A percentile compares a stretch with the other conserved stretches of the same genome.
These are phyloP conservation scores for Heliornis fulica DNA, from an alignment of 2,113 vertebrate species.

Conservation along the genomic window DNA sequence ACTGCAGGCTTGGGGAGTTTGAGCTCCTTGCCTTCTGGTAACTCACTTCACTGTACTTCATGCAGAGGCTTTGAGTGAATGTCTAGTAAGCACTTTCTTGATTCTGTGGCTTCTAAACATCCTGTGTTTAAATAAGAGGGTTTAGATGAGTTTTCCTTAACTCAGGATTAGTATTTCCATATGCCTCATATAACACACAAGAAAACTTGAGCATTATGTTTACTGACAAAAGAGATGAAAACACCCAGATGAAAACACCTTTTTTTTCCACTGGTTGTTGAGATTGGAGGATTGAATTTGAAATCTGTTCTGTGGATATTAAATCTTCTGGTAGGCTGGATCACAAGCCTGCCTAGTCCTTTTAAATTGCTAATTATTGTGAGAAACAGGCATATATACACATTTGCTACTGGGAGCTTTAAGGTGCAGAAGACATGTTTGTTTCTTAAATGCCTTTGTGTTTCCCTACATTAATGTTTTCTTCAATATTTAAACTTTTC, in stretches of 20 bases:
- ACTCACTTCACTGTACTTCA: neutral
- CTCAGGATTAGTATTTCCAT: neutral
- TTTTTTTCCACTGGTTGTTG: neutral
- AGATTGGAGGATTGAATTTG: neutral
- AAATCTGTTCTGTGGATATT: neutral
- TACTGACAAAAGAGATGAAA: neutral
- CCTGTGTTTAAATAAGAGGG: neutral
- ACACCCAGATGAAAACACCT: neutral
- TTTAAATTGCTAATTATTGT: neutral
- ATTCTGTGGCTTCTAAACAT: neutral
- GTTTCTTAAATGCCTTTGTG: neutral
- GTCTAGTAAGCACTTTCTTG: neutral
- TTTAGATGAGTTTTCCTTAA: neutral
- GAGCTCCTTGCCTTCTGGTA: neutral
- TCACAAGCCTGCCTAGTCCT: neutral
- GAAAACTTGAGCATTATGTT: neutral
- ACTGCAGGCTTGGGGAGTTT: neutral
- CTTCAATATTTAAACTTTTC: constrained; percentile 17
- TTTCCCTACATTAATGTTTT: neutral
- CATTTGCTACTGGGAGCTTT: neutral
- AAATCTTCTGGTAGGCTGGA: neutral
- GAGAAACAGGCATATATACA: neutral
- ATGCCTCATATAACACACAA: neutral
- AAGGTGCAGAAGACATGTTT: neutral
- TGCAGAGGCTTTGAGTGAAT: neutral